These are phyloP conservation scores for Epistrophella euchroma DNA, from an alignment of 2,888 invertebrate species.

Conservation along the genomic window DNA sequence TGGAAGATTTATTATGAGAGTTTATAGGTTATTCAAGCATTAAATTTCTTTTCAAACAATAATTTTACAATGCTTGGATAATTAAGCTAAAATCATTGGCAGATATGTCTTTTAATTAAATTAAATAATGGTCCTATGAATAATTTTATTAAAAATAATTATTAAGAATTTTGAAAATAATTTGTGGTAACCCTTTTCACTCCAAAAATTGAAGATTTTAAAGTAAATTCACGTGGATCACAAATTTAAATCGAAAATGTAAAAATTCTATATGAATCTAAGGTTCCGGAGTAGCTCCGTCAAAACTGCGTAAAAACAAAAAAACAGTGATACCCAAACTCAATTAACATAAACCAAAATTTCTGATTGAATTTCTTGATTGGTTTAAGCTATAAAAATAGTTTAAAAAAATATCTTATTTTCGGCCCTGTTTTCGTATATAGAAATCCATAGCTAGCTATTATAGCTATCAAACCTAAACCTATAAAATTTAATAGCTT, in stretches of 20 bases:
- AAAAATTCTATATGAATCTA: not conserved
- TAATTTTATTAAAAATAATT: too few species aligned
- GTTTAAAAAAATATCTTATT: not conserved
- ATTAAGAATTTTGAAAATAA: too few species aligned
- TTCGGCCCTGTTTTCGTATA: not conserved
- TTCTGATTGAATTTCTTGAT: not conserved
- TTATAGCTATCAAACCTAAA: not conserved
- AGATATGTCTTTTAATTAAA: too few species aligned
- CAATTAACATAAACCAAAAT: conserved; percentile 1
- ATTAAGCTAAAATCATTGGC: not conserved
- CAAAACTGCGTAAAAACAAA: not conserved
- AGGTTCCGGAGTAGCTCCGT: not conserved
- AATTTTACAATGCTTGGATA: not conserved
- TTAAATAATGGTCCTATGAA: too few species aligned
- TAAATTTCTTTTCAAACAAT: not conserved
- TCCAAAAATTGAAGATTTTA: too few species aligned
- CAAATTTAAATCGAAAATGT: too few species aligned
- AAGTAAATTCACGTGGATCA: too few species aligned
- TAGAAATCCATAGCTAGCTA: not conserved
- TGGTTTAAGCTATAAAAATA: not conserved
- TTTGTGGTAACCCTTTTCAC: too few species aligned
- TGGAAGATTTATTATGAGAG: not conserved
- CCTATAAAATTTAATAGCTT: conserved; percentile 47
- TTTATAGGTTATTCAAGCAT: not conserved
- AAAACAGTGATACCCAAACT: not conserved